Percentiles rank a stretch among this genome's conserved stretches.
These are phyloP conservation scores for Anarrhichthys ocellatus DNA, from an alignment of 2,113 vertebrate genomes.

Conservation along the genomic window DNA sequence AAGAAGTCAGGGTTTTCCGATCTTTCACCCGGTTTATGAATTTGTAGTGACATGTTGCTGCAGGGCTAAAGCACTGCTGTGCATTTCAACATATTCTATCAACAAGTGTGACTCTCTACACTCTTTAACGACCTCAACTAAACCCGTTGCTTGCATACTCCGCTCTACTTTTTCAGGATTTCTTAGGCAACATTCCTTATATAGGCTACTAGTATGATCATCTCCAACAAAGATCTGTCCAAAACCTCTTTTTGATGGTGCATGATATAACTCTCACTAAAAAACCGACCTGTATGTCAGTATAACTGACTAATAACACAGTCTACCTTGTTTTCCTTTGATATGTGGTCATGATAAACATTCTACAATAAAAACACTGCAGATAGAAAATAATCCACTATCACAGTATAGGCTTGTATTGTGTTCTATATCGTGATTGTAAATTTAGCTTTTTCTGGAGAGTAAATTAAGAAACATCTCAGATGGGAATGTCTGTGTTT, in stretches of 20 bases:
- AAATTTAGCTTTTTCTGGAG: neutral
- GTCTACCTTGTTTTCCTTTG: neutral
- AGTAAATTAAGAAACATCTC: neutral
- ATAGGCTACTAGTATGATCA: neutral
- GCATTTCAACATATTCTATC: neutral
- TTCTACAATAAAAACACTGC: neutral
- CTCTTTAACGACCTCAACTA: neutral
- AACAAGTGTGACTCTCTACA: neutral
- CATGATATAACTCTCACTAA: neutral
- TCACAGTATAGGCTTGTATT: neutral
- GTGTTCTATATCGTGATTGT: neutral
- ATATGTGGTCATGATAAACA: neutral
- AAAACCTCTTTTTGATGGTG: neutral
- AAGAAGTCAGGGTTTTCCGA: neutral
- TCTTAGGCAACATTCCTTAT: neutral
- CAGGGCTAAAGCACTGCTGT: neutral
- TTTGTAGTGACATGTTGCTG: neutral
- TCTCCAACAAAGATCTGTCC: neutral
- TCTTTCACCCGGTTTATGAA: neutral
- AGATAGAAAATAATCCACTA: neutral
- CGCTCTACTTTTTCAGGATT: neutral
- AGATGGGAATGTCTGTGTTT: neutral
- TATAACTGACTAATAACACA: neutral
- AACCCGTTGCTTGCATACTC: neutral
- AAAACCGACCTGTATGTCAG: neutral